phyloP scores from a whole-genome alignment of 2,888 invertebrate species.

The Drosophila mulleri region DNA sequence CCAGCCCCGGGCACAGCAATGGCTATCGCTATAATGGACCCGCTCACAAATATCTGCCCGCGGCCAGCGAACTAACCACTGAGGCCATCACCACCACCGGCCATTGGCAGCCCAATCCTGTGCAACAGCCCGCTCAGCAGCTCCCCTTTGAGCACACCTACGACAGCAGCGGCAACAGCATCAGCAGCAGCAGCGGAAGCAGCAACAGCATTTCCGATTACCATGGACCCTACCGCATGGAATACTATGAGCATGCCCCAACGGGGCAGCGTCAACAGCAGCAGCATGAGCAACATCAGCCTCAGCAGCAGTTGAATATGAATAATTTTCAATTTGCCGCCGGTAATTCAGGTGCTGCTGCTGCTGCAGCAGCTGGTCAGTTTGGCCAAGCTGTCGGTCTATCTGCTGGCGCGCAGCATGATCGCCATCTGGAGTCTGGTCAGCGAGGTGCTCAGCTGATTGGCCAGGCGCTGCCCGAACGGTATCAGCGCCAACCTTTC shows the following conservation, averaged over 20 bases:
- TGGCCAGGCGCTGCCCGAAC: constrained; percentile 55
- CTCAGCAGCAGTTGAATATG: background rate
- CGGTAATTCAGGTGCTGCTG: constrained; percentile 30
- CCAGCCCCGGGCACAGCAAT: constrained; percentile 16
- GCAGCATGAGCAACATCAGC: background rate
- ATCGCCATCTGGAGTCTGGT: constrained; percentile 47
- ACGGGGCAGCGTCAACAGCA: background rate
- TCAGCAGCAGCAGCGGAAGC: constrained; percentile 1
- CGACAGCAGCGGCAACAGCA: constrained; percentile 10
- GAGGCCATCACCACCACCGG: constrained; percentile 45
- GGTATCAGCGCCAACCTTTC: constrained; percentile 49
- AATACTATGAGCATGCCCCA: constrained; percentile 41
- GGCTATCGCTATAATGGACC: constrained; percentile 73
- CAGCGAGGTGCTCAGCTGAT: constrained; percentile 42
- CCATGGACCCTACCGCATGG: constrained; percentile 52
- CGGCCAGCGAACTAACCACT: constrained; percentile 30
- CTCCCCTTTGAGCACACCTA: constrained; percentile 26
- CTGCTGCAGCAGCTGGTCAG: constrained; percentile 37
- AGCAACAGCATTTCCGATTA: constrained; percentile 6
- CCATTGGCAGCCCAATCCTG: constrained; percentile 47
- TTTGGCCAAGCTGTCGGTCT: constrained; percentile 39
- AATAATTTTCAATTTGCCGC: constrained; percentile 46
- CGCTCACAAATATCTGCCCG: constrained; percentile 65
- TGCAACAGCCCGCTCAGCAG: background rate
- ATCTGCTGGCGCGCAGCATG: constrained; percentile 44